These are phyloP conservation scores for Cataglyphis livida DNA, from an alignment of 2,888 invertebrate species.

Conservation along the genomic window DNA sequence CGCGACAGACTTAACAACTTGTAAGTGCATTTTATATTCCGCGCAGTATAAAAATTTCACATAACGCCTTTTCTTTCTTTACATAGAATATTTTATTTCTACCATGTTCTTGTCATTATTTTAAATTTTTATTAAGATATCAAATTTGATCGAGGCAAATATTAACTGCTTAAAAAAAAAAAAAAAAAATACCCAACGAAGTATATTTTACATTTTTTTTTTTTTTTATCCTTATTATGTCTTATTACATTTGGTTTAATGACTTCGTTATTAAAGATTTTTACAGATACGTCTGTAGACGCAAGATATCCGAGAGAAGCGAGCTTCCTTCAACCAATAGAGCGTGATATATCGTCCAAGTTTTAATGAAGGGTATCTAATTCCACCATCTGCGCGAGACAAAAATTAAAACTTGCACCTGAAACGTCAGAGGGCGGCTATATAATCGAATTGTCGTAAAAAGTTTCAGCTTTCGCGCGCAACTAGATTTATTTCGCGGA, in stretches of 20 bases:
- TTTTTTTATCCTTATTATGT: not conserved
- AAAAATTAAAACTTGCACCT: conserved; percentile 48
- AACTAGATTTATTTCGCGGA: conserved; percentile 54
- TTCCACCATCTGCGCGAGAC: conserved; percentile 50
- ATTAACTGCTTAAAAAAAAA: not conserved
- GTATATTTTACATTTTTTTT: not conserved
- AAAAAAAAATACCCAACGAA: not conserved
- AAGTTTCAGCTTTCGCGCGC: conserved; percentile 54
- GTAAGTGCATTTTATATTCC: conserved; percentile 3
- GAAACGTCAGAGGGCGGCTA: conserved; percentile 45
- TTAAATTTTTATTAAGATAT: not conserved
- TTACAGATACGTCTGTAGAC: not conserved
- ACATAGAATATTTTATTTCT: not conserved
- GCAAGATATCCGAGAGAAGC: not conserved
- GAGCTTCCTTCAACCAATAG: conserved; percentile 34
- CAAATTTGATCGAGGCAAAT: not conserved
- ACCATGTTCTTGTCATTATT: not conserved
- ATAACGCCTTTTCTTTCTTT: not conserved
- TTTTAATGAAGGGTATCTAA: conserved; percentile 58
- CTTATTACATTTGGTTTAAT: conserved; percentile 31
- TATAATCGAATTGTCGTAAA: conserved; percentile 55
- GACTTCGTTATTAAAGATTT: conserved; percentile 36
- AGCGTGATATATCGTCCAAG: conserved; percentile 51
- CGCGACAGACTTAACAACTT: not conserved
- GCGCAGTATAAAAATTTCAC: conserved; percentile 19